Evolutionary conservation across 1,140 invertebrate genomes (phyloP), one percentile per base, ranked within the genome.

Genomic region (Drosophila grimshawi): DNA sequence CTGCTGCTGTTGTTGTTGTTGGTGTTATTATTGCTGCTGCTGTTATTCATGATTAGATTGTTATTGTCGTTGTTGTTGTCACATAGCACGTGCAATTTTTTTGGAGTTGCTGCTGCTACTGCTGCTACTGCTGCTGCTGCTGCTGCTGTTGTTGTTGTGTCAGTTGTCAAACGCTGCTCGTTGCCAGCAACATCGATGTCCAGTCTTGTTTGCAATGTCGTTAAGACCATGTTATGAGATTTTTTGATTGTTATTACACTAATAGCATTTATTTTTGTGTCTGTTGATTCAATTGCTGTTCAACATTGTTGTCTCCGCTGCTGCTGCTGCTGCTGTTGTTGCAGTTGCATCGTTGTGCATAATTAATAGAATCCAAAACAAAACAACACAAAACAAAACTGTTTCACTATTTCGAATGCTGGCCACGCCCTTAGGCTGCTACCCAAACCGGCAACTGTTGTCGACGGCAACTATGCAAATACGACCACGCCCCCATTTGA

Each of bases 131-230:
- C 19, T 65, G n/a, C 10, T n/a, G 37, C 3, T 7, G 43, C 41
- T 66, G 52, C 27, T 57, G n/a, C n/a, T n/a, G 37, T 33, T 52
- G 53, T 19, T 63, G 49, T 27, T 46, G 35, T 43, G 10, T 46
- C 32, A 64, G 53, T 5, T 67, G 49, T 33, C 19, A 67, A 33
- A 19, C 51, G 52, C 33, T 68, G 65, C 32, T 64, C 61, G 43
- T 37, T 48, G 53, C 10, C 62, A 46, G 60, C 76, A 49, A 63
- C 76, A 60, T 80, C 77, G 55, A 72, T 81, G 57, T 91, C 90
- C 55, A 90, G 53, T n/a, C 74, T 90, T 55, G 90, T 88, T 33
- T 79, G 77, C 74, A 91, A 46, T 30, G 90, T 91, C 35, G 90
- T 81, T 51, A 91, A 74, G 4, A 91, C 90, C 90, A 91, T 91